Evolutionary conservation across 2,113 vertebrate species (phyloP).

Genomic region (Ovibos moschatus): DNA sequence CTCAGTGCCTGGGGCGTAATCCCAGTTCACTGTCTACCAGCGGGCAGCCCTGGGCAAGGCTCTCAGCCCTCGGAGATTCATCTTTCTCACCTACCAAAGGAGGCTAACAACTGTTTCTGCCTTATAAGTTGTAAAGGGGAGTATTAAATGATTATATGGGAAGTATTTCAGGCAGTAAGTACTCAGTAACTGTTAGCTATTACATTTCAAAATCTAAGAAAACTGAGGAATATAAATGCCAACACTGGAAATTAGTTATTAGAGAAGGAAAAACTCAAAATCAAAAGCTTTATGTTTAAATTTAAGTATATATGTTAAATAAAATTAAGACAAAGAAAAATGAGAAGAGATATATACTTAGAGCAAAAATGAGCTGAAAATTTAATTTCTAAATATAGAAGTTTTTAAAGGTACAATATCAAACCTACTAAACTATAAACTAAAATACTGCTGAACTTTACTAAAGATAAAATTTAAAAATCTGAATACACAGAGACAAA

Average conservation of each 20-base stretch:
- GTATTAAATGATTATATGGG: not conserved
- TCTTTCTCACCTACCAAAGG: not conserved
- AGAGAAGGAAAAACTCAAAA: not conserved
- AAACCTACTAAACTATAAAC: not conserved
- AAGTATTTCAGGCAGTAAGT: not conserved
- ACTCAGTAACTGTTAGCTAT: not conserved
- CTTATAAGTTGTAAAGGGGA: not conserved
- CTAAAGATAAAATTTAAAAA: not conserved
- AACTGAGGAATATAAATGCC: not conserved
- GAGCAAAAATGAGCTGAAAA: not conserved
- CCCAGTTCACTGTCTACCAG: not conserved
- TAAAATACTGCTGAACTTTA: not conserved
- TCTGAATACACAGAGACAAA: not conserved
- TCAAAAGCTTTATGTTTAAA: not conserved
- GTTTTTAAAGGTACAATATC: not conserved
- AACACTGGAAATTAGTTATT: not conserved
- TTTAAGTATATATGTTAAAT: not conserved
- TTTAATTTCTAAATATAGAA: not conserved
- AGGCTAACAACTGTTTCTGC: not conserved
- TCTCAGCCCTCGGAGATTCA: not conserved
- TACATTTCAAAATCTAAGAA: slow-evolving; percentile 19
- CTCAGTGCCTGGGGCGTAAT: not conserved
- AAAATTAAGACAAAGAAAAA: slow-evolving; percentile 7
- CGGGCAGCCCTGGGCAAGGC: not conserved
- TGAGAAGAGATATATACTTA: not conserved